Evolutionary conservation across 1,140 invertebrate species (phyloP).

Genomic region (Hypsibius dujardini): DNA sequence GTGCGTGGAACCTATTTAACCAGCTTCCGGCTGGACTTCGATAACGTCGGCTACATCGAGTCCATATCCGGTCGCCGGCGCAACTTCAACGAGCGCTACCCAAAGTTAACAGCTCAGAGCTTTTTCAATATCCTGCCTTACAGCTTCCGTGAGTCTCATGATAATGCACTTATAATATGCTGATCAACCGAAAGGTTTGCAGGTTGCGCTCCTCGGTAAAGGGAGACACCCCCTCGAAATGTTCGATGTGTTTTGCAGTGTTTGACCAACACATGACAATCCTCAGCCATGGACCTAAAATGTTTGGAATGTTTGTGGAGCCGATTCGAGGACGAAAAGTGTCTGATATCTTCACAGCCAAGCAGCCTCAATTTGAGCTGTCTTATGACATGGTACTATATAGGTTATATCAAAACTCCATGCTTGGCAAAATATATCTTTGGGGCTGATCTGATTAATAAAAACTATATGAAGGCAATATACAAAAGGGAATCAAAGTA

Average conservation of each 20-base stretch:
- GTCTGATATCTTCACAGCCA: too few relatives aligned
- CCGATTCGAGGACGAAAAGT: too few relatives aligned
- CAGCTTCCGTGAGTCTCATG: background rate
- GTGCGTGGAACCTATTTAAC: background rate
- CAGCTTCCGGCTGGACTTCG: background rate
- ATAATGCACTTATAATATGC: too few relatives aligned
- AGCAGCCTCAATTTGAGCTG: too few relatives aligned
- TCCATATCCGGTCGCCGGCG: background rate
- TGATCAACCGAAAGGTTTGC: too few relatives aligned
- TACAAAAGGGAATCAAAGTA: too few relatives aligned
- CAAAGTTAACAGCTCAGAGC: background rate
- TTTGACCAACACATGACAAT: background rate
- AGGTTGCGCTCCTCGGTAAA: background rate
- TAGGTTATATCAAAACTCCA: too few relatives aligned
- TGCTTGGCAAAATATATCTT: too few relatives aligned
- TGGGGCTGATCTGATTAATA: too few relatives aligned
- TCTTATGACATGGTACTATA: too few relatives aligned
- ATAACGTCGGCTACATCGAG: background rate
- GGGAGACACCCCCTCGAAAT: background rate
- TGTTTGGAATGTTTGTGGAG: too few relatives aligned
- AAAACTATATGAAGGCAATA: too few relatives aligned
- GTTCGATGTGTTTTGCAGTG: background rate
- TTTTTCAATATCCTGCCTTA: constrained; percentile 14
- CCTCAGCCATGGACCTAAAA: background rate
- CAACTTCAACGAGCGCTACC: background rate